Evolutionary conservation across 2,797 vertebrate species (phyloP).

Genomic region (Tragopan temminckii): DNA sequence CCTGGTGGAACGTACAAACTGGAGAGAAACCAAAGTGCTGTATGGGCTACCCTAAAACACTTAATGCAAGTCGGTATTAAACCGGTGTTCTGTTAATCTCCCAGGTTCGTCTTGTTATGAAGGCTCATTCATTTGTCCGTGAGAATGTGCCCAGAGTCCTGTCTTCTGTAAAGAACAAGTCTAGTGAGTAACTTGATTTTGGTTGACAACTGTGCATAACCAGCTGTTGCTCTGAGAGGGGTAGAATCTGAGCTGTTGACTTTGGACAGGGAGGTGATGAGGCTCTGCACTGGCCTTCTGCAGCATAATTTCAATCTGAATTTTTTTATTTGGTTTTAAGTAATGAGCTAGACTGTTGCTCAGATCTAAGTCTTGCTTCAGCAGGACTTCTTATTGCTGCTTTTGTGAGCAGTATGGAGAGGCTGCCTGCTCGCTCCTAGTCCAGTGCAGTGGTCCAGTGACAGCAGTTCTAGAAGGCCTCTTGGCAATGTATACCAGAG

Average conservation of each 20-base stretch:
- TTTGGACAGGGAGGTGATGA: not conserved
- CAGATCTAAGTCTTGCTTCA: not conserved
- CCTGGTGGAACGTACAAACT: not conserved
- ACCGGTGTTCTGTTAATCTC: not conserved
- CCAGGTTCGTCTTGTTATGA: constrained; percentile 95
- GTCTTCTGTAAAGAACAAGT: constrained; percentile 83
- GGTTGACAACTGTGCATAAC: not conserved
- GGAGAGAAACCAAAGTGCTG: not conserved
- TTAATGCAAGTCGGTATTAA: not conserved
- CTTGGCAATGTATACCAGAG: not conserved
- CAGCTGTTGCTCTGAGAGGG: not conserved
- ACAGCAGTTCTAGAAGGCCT: not conserved
- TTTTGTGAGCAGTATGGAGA: not conserved
- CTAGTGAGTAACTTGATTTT: constrained; percentile 79
- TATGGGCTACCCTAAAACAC: not conserved
- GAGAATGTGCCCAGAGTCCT: constrained; percentile 91
- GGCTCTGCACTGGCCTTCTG: not conserved
- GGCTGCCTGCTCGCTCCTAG: not conserved
- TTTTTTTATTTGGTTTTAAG: not conserved
- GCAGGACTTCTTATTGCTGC: not conserved
- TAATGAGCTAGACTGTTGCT: not conserved
- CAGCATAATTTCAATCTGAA: not conserved
- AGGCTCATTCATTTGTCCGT: constrained; percentile 92
- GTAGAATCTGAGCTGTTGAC: not conserved
- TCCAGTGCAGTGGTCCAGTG: not conserved